These are phyloP conservation scores for Hylaeus anthracinus DNA, from an alignment of 1,140 invertebrate species.

Conservation along the genomic window DNA sequence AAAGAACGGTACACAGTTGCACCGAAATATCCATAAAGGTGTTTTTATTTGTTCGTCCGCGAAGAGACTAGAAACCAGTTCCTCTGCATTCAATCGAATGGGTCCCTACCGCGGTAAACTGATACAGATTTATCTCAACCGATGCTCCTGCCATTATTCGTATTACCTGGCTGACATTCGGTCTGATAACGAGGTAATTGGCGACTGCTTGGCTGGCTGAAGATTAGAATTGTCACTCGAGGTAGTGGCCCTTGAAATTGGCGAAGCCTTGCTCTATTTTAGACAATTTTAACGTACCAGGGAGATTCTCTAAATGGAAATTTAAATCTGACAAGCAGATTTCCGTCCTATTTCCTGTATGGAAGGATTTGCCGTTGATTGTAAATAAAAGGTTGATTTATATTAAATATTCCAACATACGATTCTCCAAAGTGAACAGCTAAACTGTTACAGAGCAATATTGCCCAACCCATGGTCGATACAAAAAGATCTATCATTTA, in stretches of 20 bases:
- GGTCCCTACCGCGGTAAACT: constrained; percentile 22
- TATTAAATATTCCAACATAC: too few species aligned
- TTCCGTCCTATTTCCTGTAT: too few species aligned
- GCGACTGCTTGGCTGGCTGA: constrained; percentile 6
- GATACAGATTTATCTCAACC: constrained; percentile 42
- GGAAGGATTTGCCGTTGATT: too few species aligned
- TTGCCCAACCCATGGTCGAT: too few species aligned
- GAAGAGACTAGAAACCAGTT: constrained; percentile 31
- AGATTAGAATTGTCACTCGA: constrained; percentile 26
- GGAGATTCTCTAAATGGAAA: too few species aligned
- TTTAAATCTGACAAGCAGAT: too few species aligned
- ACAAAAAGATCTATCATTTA: too few species aligned
- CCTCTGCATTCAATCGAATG: not conserved
- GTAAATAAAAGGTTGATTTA: too few species aligned
- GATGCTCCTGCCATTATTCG: constrained; percentile 40
- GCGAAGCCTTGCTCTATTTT: not conserved
- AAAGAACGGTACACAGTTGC: constrained; percentile 7
- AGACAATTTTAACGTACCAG: not conserved
- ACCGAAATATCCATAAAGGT: not conserved
- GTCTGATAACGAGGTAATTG: constrained; percentile 44
- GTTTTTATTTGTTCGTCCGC: not conserved
- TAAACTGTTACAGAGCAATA: too few species aligned
- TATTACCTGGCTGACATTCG: constrained; percentile 39
- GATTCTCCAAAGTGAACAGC: too few species aligned
- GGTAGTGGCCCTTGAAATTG: not conserved